Evolutionary conservation across 2,888 invertebrate genomes (phyloP), one percentile per base, ranked within the genome.

Genomic region (Yponomeuta cagnagella): DNA sequence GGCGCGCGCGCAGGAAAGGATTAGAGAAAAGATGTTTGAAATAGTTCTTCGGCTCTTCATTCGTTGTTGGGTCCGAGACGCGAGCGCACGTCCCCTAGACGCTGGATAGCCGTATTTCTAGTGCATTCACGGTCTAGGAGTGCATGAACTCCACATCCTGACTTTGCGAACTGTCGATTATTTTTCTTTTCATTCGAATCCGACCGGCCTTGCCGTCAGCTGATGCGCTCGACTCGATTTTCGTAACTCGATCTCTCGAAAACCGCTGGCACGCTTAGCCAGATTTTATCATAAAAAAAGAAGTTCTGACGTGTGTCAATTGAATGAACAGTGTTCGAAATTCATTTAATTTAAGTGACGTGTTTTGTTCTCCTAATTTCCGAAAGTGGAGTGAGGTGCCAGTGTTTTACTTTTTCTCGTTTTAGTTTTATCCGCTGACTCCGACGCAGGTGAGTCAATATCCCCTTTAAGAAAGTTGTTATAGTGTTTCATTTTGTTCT

Each of bases 11-110:
- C 71, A 68, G 86, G 83, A 88, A 88, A 88, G 88, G 88, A 88
- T 88, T 88, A 89, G 88, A 89, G 88, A 87, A 88, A 88, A 89
- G 86, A 88, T 88, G 82, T 87, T 90, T 90, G 90, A 88, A 90
- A 90, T 89, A 90, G 89, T 90, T 90, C 88, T 89, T 82, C 77
- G 83, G 75, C 85, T 86, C 85, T 86, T 89, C 91, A 92, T 90
- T 92, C 90, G 91, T 80, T 79, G 88, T 81, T 79, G 84, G 81
- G 91, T 80, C 77, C 80, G 86, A 89, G 86, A 77, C 78, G 80
- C 73, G 87, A 80, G 85, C 89, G 89, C 88, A 85, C 90, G 89
- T 84, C 63, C 58, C 43, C 23, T 43, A 12, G 8, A 12, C 37
- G 10, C 43, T 67, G 83, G 84, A 80, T 82, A 80, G 79, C 78